Percentiles rank a stretch among this genome's conserved stretches.
Conservation (phyloP, 1,140 invertebrate species). For the Listronotus oregonensis region DNA sequence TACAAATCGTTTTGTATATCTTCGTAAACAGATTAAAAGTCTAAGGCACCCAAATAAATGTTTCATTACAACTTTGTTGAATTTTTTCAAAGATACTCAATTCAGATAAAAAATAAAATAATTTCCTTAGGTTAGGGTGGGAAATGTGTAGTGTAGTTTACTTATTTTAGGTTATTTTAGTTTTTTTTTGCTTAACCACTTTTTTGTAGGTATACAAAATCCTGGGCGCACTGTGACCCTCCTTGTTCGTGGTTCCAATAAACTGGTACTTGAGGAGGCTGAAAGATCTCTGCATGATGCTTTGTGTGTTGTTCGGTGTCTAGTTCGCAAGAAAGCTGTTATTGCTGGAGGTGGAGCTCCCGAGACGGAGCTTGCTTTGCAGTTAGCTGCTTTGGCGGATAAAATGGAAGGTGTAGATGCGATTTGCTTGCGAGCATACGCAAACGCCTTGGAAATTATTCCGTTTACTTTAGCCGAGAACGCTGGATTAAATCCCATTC, state of each 20-base stretch:
- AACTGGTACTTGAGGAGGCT: slow-evolving; percentile 94
- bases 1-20: no score
- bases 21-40: no score
- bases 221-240: slow-evolving; percentile 91
- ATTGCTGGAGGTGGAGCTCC: slow-evolving; percentile 97
- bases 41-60: no score
- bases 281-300: slow-evolving; percentile 97
- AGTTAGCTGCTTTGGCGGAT: slow-evolving; percentile 81
- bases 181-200: neutral
- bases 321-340: slow-evolving; percentile 86
- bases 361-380: slow-evolving; percentile 91
- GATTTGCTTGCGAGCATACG: slow-evolving; percentile 93
- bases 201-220: slow-evolving; percentile 74
- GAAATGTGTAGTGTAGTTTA: no score
- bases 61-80: no score
- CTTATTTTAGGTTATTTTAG: no score
- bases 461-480: slow-evolving; percentile 99
- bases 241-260: slow-evolving; percentile 95
- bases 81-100: no score
- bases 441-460: slow-evolving; percentile 95
- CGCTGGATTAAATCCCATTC: slow-evolving; percentile 97
- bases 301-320: slow-evolving; percentile 94
- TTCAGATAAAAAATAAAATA: no score
- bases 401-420: slow-evolving; percentile 89
- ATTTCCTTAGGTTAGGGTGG: no score